Evolutionary conservation across 1,140 invertebrate genomes (phyloP).

Genomic region (Microvelia longipes): DNA sequence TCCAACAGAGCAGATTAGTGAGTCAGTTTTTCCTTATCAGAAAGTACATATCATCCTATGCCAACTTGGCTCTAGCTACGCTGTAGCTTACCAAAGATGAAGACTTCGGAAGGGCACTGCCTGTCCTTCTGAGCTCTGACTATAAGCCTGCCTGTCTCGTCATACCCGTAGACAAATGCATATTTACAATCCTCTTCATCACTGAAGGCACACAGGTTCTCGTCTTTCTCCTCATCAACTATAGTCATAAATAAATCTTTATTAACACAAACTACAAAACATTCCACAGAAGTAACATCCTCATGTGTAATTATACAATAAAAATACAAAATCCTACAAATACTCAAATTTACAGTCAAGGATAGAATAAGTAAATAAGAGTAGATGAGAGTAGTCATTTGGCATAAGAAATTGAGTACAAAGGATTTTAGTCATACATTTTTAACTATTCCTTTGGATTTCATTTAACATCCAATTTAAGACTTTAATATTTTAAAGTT

Average conservation of each 20-base stretch:
- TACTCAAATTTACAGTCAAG: too few relatives aligned
- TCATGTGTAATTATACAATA: not conserved
- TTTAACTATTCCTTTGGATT: too few relatives aligned
- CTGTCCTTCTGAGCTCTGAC: slow-evolving; percentile 52
- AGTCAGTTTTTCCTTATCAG: too few relatives aligned
- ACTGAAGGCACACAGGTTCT: slow-evolving; percentile 57
- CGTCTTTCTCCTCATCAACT: slow-evolving; percentile 54
- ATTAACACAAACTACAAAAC: slow-evolving; percentile 11
- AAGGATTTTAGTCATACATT: too few relatives aligned
- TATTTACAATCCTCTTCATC: slow-evolving; percentile 75
- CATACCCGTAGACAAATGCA: slow-evolving; percentile 61
- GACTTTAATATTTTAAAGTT: too few relatives aligned
- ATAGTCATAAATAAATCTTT: slow-evolving; percentile 30
- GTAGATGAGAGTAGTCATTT: too few relatives aligned
- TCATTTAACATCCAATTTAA: too few relatives aligned
- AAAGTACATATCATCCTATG: too few relatives aligned
- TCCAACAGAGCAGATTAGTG: too few relatives aligned
- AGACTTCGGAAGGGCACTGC: slow-evolving; percentile 60
- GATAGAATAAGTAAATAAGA: too few relatives aligned
- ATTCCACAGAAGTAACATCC: not conserved
- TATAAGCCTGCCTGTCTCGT: slow-evolving; percentile 34
- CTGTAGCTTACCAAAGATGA: slow-evolving; percentile 29
- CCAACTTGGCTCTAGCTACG: too few relatives aligned
- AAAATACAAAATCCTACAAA: not conserved
- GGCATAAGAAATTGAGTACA: too few relatives aligned